A percentile compares a stretch with the other conserved stretches of the same genome.
phyloP scores from a whole-genome alignment of 2,888 invertebrate species.

The Periphyllus acericola region DNA sequence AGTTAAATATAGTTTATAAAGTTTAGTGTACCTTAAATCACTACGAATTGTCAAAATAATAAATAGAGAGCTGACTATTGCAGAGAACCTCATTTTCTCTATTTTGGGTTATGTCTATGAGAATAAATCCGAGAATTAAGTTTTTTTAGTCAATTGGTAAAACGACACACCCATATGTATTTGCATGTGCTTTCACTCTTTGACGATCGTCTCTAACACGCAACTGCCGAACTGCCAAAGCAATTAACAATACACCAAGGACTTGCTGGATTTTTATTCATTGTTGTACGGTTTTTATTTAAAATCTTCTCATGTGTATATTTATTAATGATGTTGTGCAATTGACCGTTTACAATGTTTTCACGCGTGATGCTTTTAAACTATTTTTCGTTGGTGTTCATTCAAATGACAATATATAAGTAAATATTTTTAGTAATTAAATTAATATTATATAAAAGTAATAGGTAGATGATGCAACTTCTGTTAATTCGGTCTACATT shows the following conservation, averaged over 20 bases:
- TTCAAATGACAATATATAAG: not conserved
- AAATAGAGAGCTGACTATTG: not conserved
- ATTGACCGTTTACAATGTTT: slow-evolving; percentile 22
- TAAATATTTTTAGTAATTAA: not conserved
- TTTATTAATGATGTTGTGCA: not conserved
- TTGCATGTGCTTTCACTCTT: slow-evolving; percentile 34
- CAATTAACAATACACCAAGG: slow-evolving; percentile 52
- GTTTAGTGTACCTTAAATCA: not conserved
- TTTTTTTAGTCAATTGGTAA: slow-evolving; percentile 28
- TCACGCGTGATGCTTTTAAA: not conserved
- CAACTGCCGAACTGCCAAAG: slow-evolving; percentile 13
- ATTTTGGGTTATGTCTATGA: slow-evolving; percentile 16
- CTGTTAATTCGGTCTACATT: not conserved
- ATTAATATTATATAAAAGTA: not conserved
- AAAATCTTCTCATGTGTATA: not conserved
- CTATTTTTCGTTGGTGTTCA: not conserved
- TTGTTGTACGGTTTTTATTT: slow-evolving; percentile 8
- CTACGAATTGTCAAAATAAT: not conserved
- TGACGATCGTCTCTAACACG: slow-evolving; percentile 25
- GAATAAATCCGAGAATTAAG: slow-evolving; percentile 19
- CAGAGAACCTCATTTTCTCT: not conserved
- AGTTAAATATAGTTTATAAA: too few relatives aligned
- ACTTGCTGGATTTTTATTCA: slow-evolving; percentile 23
- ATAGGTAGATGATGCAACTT: not conserved
- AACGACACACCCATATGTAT: slow-evolving; percentile 41